Base-by-base conservation (phyloP, 2,797 vertebrate species). In the Zenarchopterus dispar region DNA sequence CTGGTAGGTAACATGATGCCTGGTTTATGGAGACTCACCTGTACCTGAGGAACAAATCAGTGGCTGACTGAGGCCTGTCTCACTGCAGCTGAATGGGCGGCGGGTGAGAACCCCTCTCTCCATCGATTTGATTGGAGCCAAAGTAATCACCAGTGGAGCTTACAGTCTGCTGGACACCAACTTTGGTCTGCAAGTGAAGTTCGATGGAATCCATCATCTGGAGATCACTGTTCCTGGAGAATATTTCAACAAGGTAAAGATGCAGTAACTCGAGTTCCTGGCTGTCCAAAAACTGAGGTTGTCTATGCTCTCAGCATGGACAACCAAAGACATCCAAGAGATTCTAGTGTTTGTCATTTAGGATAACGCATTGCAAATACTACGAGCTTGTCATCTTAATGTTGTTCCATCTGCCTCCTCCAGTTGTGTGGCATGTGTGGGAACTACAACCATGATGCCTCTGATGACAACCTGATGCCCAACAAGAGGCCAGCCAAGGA, bases 351-450 rank as follows among this genome's bases (percentile, higher is more conserved):
- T 2, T 28, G 26, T 28, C 26, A 28, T 28, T 7, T 28, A 28
- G 26, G 3, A 7, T 3, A 33, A 9, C 4, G 31, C 33, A 41
- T 36, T 33, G 18, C 5, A 6, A 42, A 51, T 46, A 8, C 13
- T 44, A 5, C 2, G 24, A 36, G 1, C 33, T 13, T 11, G 9
- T 36, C 6, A 19, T 42, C 22, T 24, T 17, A 49, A 28, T 11
- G 18, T 62, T 22, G 15, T 47, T 54, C 1, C 7, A 16, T 22
- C 13, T 17, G 39, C 43, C 15, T 56, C 49, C 31, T 70, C 15
- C 57, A 96, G 95, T 84, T 95, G 36, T 96, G 95, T 0, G 95
- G 95, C 7, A 90, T 95, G 88, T 96, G 95, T 0, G 95, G 95
- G 0, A 96, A 95, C 83, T 96, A 93, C 87, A 96, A 96, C 4